Conservation (phyloP, 2,113 vertebrate genomes). For the Ifrita kowaldi region DNA sequence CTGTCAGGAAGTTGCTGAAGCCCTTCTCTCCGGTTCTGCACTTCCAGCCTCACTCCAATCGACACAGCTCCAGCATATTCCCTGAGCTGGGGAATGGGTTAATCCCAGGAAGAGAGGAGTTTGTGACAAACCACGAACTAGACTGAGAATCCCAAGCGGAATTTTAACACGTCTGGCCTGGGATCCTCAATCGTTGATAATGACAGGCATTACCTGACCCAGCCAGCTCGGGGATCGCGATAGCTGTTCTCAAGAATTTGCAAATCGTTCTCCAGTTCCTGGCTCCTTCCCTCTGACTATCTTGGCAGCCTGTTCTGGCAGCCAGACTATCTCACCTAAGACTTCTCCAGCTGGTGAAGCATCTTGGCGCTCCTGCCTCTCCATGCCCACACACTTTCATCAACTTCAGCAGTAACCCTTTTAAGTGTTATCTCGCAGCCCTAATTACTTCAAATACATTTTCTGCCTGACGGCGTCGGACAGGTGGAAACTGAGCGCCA, state of each 20-base stretch:
- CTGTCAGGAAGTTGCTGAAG: neutral
- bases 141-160: neutral
- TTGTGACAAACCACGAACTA: neutral
- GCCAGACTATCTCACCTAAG: conserved; percentile 62
- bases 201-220: conserved; percentile 55
- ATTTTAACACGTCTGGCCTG: conserved; percentile 6
- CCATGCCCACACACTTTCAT: conserved; percentile 51
- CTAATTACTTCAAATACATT: conserved; percentile 67
- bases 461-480: neutral
- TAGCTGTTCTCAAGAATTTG: conserved; percentile 48
- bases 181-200: neutral
- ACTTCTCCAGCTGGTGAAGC: conserved; percentile 62
- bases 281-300: conserved; percentile 62
- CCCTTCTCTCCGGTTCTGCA: neutral
- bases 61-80: neutral
- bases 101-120: neutral
- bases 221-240: conserved; percentile 27
- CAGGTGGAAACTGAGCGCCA: conserved; percentile 72
- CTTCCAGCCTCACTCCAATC: fast-evolving
- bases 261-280: conserved; percentile 52
- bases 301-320: conserved; percentile 66
- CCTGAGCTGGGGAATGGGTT: neutral
- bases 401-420: conserved; percentile 62
- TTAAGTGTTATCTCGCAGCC: conserved; percentile 61
- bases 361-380: conserved; percentile 57